Conservation (phyloP, 2,797 vertebrate species). For the Sphenopsis melanotis region DNA sequence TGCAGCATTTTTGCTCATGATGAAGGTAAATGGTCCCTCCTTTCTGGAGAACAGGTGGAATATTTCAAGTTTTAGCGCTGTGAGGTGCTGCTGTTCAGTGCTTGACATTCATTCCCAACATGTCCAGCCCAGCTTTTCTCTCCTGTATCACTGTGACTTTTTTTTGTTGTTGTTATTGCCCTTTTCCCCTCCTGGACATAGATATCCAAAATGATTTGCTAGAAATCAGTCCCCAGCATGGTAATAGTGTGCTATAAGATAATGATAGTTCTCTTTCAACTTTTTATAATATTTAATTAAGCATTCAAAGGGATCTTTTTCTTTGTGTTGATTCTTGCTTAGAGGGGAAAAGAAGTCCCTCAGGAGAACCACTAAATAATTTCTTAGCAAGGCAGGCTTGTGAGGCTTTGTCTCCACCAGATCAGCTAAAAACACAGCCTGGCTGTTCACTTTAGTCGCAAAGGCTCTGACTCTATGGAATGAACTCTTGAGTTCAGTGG, state of each 20-base stretch:
- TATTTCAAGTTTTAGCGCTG: neutral
- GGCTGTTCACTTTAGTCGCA: conserved; percentile 23
- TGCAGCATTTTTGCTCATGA: neutral
- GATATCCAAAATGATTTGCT: conserved; percentile 8
- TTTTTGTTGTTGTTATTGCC: neutral
- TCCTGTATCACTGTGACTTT: neutral
- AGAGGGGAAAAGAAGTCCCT: neutral
- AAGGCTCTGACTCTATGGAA: neutral
- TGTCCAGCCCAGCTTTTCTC: neutral
- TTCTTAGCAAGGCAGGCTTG: conserved; percentile 21
- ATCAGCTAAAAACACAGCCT: conserved; percentile 43
- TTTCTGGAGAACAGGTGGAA: neutral
- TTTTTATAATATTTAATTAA: conserved; percentile 60
- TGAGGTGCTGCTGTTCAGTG: neutral
- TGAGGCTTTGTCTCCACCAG: conserved; percentile 51
- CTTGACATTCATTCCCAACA: neutral
- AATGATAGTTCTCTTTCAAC: conserved; percentile 11
- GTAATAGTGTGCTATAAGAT: conserved; percentile 2
- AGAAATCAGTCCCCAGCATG: neutral
- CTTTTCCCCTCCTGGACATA: neutral
- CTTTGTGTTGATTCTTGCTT: conserved; percentile 52
- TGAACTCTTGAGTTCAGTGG: neutral
- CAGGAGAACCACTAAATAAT: conserved; percentile 48
- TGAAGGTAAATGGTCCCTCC: neutral
- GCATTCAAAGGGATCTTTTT: conserved; percentile 20